phyloP scores from a whole-genome alignment of 2,797 vertebrate species.

The Pantherophis vulpinus region DNA sequence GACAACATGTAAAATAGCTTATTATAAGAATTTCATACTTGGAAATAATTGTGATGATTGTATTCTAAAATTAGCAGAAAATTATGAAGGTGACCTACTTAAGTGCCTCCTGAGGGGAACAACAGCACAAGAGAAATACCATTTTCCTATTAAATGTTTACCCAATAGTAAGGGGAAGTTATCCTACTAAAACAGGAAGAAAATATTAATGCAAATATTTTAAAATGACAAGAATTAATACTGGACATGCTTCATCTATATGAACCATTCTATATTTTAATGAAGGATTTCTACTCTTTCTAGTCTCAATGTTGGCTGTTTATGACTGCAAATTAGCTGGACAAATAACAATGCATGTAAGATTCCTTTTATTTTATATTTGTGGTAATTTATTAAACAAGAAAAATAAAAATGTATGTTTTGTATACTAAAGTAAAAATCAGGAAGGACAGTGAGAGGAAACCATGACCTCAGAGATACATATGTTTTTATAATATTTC shows the following conservation, averaged over 20 bases:
- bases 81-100: constrained; percentile 21
- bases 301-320: background rate
- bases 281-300: background rate
- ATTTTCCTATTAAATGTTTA: background rate
- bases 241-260: background rate
- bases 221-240: background rate
- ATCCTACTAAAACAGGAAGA: background rate
- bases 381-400: background rate
- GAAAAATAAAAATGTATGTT: no score
- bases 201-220: background rate
- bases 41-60: background rate
- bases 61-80: constrained; percentile 9
- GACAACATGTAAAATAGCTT: background rate
- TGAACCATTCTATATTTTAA: background rate
- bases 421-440: background rate
- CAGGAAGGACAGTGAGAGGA: background rate
- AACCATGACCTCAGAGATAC: background rate
- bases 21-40: background rate
- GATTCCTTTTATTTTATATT: background rate
- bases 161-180: background rate
- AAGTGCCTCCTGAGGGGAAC: background rate
- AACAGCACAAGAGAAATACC: background rate
- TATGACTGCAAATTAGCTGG: background rate
- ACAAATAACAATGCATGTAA: background rate
- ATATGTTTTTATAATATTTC: background rate